Evolutionary conservation across 64 coral and sea anemone genomes (phyloP).

Genomic region (Stichodactyla mertensii): DNA sequence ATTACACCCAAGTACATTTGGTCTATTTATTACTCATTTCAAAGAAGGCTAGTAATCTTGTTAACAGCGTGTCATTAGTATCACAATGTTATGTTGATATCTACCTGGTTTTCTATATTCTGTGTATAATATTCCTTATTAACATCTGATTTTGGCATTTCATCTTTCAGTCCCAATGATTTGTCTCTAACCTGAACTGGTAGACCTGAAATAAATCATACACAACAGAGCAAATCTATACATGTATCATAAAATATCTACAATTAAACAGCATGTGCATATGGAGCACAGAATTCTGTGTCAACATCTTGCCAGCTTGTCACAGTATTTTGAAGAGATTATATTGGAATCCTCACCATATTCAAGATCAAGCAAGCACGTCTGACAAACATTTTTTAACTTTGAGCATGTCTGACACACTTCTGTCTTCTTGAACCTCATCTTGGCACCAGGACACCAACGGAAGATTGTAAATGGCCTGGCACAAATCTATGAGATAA

Average conservation of each 20-base stretch:
- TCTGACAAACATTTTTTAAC: slow-evolving; percentile 97
- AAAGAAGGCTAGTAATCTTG: no score
- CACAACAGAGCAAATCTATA: not conserved
- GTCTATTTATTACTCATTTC: no score
- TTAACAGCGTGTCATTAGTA: no score
- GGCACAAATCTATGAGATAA: slow-evolving; percentile 69
- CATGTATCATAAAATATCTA: no score
- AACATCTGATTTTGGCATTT: slow-evolving; percentile 97
- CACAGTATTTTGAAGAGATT: not conserved
- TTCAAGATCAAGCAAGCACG: slow-evolving; percentile 92
- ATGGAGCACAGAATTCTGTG: no score
- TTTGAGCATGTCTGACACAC: slow-evolving; percentile 98
- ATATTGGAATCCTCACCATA: slow-evolving; percentile 67
- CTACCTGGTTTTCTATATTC: slow-evolving; percentile 87
- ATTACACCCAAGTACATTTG: no score
- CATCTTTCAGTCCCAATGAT: slow-evolving; percentile 89
- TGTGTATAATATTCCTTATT: slow-evolving; percentile 99
- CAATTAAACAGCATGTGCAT: no score
- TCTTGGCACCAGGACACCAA: slow-evolving; percentile 96
- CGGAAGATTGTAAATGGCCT: slow-evolving; percentile 95
- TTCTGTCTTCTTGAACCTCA: slow-evolving; percentile 99
- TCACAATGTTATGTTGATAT: no score
- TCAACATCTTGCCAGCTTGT: no score
- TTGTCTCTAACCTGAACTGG: slow-evolving; percentile 96
- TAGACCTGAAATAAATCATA: slow-evolving; percentile 50